Evolutionary conservation across 2,888 invertebrate species (phyloP).

Genomic region (Dioctria linearis): DNA sequence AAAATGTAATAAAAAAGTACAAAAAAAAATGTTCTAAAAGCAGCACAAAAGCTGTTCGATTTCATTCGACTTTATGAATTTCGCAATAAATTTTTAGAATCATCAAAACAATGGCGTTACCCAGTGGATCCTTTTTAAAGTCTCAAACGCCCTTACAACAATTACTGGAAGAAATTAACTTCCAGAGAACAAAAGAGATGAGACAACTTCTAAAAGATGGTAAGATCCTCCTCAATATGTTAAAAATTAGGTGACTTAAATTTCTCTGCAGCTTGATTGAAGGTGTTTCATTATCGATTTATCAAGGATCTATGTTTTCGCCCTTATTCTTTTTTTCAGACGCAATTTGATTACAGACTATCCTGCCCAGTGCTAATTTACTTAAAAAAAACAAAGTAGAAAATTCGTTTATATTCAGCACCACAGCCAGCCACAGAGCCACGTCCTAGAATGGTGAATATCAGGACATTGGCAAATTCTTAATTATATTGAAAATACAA

Average conservation of each 20-base stretch:
- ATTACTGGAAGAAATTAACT: constrained; percentile 91
- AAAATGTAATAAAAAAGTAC: constrained; percentile 17
- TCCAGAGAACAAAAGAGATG: constrained; percentile 93
- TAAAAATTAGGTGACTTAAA: too few relatives aligned
- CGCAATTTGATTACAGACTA: neutral
- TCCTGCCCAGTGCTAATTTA: neutral
- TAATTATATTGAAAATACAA: too few relatives aligned
- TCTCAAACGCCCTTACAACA: constrained; percentile 83
- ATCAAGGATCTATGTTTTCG: neutral
- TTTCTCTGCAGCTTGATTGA: too few relatives aligned
- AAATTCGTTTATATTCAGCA: too few relatives aligned
- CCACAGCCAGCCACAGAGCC: too few relatives aligned
- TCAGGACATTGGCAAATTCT: too few relatives aligned
- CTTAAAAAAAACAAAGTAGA: too few relatives aligned
- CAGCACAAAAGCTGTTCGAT: too few relatives aligned
- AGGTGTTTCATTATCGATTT: neutral
- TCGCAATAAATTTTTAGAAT: neutral
- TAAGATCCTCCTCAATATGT: constrained; percentile 66
- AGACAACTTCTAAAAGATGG: constrained; percentile 90
- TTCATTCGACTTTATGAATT: neutral
- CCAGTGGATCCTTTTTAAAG: constrained; percentile 67
- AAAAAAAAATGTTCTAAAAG: constrained; percentile 16
- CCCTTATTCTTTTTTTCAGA: neutral
- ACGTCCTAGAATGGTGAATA: too few relatives aligned
- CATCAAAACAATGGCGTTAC: constrained; percentile 54